Conservation (phyloP, 1,140 invertebrate genomes). For the Lerema accius region DNA sequence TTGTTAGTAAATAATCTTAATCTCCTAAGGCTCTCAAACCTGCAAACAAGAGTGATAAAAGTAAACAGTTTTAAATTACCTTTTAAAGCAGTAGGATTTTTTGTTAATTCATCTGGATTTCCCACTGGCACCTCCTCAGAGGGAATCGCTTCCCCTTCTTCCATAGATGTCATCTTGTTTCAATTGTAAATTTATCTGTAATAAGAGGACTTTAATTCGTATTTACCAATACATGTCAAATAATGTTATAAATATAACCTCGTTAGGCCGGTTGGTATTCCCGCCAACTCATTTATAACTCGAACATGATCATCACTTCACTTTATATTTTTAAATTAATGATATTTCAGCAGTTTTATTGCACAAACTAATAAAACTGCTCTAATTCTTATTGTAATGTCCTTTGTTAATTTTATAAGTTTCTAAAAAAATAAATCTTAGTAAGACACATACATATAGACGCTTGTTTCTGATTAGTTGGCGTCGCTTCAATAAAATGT, state of each 20-base stretch:
- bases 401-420: not conserved
- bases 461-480: slow-evolving; percentile 23
- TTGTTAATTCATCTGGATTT: slow-evolving; percentile 86
- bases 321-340: too few species aligned
- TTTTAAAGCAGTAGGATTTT: slow-evolving; percentile 86
- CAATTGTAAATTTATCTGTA: slow-evolving; percentile 23
- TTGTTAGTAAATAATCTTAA: too few species aligned
- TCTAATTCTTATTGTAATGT: too few species aligned
- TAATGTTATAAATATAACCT: slow-evolving; percentile 51
- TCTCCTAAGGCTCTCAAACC: too few species aligned
- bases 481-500: slow-evolving; percentile 18
- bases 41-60: too few species aligned
- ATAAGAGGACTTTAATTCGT: not conserved
- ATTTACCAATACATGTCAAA: slow-evolving; percentile 5
- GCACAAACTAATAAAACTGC: not conserved
- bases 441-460: slow-evolving; percentile 16
- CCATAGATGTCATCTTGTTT: slow-evolving; percentile 64
- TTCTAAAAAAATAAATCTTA: slow-evolving; percentile 7
- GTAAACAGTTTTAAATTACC: slow-evolving; percentile 72
- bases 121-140: slow-evolving; percentile 68
- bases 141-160: slow-evolving; percentile 65
- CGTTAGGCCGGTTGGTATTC: slow-evolving; percentile 44
- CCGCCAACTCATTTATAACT: slow-evolving; percentile 36
- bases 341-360: not conserved
- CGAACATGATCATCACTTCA: not conserved